Evolutionary conservation across 2,113 vertebrate species (phyloP).

Genomic region (Pseudois nayaur): DNA sequence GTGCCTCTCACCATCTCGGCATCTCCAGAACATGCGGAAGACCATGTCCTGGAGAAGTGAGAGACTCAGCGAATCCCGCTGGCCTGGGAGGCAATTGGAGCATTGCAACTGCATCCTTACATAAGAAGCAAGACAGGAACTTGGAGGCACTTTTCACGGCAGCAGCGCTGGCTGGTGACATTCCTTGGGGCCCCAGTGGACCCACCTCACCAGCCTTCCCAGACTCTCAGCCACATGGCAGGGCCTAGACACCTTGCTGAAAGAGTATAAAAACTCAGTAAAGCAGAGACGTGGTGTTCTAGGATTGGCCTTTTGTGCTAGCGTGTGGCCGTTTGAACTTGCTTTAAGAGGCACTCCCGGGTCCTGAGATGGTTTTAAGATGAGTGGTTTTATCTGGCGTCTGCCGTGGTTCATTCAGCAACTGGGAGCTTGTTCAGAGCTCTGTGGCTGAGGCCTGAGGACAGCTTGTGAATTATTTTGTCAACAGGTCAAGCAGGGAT

Average conservation of each 20-base stretch:
- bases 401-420: neutral
- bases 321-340: neutral
- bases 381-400: neutral
- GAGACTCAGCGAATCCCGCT: neutral
- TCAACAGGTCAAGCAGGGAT: slow-evolving; percentile 6
- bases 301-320: neutral
- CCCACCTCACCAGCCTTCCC: neutral
- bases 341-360: neutral
- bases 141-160: neutral
- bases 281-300: neutral
- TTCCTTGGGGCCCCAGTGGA: neutral
- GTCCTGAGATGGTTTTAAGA: neutral
- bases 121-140: neutral
- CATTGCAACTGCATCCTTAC: neutral
- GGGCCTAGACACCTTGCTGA: neutral
- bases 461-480: slow-evolving; percentile 39
- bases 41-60: neutral
- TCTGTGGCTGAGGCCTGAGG: neutral
- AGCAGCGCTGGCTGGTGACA: neutral
- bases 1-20: no score
- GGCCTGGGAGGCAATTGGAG: neutral
- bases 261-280: neutral
- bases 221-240: neutral
- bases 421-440: neutral
- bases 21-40: no score